phyloP scores from a whole-genome alignment of 2,113 vertebrate genomes.

The Apus apus region DNA sequence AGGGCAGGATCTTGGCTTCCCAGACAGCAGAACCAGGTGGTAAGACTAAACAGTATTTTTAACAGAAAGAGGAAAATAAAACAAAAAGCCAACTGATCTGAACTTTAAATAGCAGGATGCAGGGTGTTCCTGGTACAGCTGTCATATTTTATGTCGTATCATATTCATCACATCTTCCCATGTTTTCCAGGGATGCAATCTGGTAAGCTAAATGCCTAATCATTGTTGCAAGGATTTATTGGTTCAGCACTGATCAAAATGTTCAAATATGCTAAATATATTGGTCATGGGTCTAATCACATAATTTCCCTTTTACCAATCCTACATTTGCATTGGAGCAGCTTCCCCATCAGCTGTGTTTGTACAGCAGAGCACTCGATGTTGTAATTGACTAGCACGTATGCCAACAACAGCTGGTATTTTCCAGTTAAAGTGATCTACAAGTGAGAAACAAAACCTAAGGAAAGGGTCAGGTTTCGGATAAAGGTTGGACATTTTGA shows the following conservation, averaged over 20 bases:
- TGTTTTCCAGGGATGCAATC: not conserved
- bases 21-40: not conserved
- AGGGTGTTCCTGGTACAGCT: not conserved
- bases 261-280: not conserved
- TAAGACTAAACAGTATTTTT: not conserved
- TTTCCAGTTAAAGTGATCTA: conserved; percentile 35
- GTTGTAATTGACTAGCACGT: not conserved
- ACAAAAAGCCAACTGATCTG: not conserved
- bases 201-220: not conserved
- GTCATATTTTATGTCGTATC: not conserved
- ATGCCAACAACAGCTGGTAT: conserved; percentile 67
- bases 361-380: not conserved
- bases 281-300: not conserved
- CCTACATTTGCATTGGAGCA: not conserved
- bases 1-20: conserved; percentile 30
- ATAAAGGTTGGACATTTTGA: conserved; percentile 90
- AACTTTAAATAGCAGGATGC: not conserved
- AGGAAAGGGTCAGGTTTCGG: conserved; percentile 83
- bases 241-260: conserved; percentile 7
- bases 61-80: not conserved
- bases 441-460: conserved; percentile 42
- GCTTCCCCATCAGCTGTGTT: not conserved
- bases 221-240: not conserved
- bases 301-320: not conserved
- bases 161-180: not conserved